Percentiles rank a stretch among this genome's conserved stretches.
These are phyloP conservation scores for Plecturocebus donacophilus DNA, from an alignment of 2,113 vertebrate genomes.

Conservation along the genomic window DNA sequence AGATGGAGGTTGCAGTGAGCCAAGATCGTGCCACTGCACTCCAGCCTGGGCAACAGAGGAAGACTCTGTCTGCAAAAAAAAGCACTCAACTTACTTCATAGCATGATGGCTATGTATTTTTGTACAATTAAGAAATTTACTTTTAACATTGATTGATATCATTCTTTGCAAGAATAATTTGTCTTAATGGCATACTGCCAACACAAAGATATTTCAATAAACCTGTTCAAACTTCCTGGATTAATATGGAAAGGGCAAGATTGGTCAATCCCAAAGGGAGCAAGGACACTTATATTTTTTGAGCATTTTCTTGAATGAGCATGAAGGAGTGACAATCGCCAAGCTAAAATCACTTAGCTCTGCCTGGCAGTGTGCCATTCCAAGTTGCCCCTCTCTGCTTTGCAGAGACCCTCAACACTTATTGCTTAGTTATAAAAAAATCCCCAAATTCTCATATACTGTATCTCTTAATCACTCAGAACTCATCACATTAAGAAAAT, in stretches of 20 bases:
- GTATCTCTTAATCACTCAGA: background rate
- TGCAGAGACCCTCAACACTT: background rate
- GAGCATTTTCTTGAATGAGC: slow-evolving; percentile 14
- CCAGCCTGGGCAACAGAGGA: too few species aligned
- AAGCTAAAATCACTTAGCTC: background rate
- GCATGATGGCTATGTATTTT: background rate
- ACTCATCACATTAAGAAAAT: background rate
- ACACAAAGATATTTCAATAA: background rate
- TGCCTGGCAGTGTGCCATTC: background rate
- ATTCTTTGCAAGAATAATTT: background rate
- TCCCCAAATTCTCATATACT: background rate
- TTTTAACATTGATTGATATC: background rate
- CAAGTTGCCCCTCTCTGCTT: background rate
- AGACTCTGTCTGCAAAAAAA: too few species aligned
- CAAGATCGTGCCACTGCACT: too few species aligned
- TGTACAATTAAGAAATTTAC: background rate
- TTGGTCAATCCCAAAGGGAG: background rate
- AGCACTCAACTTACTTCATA: background rate
- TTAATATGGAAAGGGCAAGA: background rate
- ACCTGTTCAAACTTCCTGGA: background rate
- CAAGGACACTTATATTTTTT: background rate
- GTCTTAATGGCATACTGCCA: background rate
- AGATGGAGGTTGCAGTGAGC: too few species aligned
- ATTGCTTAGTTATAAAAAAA: background rate
- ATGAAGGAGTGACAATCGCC: background rate